A percentile compares a stretch with the other conserved stretches of the same genome.
Evolutionary conservation across 2,888 invertebrate genomes (phyloP).

Genomic region (Himalopsyche anomala): DNA sequence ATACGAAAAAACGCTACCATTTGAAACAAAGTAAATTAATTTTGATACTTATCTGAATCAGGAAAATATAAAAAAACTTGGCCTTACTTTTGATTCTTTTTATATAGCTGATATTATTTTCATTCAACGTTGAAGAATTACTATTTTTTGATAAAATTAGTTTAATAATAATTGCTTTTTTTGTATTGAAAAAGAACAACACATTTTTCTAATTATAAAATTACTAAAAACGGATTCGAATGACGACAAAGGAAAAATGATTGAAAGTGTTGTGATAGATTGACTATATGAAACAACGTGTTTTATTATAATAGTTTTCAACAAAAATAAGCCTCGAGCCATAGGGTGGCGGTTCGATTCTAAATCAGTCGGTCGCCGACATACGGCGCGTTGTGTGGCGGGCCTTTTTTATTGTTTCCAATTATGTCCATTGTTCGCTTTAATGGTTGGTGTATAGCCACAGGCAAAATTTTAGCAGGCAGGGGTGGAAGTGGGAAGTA

Average conservation of each 20-base stretch:
- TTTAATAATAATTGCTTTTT: too few relatives aligned
- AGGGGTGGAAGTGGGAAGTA: constrained; percentile 43
- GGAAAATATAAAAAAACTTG: too few relatives aligned
- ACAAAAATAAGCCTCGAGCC: constrained; percentile 1
- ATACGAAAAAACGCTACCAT: too few relatives aligned
- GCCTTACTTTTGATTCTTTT: too few relatives aligned
- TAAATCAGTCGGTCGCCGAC: constrained; percentile 44
- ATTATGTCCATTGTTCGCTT: constrained; percentile 58
- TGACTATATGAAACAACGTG: constrained; percentile 1
- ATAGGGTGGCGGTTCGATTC: constrained; percentile 47
- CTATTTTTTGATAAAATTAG: too few relatives aligned
- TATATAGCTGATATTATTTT: too few relatives aligned
- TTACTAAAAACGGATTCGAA: neutral
- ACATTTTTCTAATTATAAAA: neutral
- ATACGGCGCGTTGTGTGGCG: constrained; percentile 40
- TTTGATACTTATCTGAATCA: too few relatives aligned
- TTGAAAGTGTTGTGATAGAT: neutral
- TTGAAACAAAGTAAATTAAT: too few relatives aligned
- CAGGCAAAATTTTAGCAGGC: constrained; percentile 29
- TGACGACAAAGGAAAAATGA: neutral
- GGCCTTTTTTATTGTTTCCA: constrained; percentile 62
- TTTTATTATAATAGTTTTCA: constrained; percentile 29
- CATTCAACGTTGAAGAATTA: too few relatives aligned
- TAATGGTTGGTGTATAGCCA: constrained; percentile 59
- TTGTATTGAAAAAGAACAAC: neutral